Base-by-base conservation (phyloP, 2,113 vertebrate genomes). In the Smithornis capensis region DNA sequence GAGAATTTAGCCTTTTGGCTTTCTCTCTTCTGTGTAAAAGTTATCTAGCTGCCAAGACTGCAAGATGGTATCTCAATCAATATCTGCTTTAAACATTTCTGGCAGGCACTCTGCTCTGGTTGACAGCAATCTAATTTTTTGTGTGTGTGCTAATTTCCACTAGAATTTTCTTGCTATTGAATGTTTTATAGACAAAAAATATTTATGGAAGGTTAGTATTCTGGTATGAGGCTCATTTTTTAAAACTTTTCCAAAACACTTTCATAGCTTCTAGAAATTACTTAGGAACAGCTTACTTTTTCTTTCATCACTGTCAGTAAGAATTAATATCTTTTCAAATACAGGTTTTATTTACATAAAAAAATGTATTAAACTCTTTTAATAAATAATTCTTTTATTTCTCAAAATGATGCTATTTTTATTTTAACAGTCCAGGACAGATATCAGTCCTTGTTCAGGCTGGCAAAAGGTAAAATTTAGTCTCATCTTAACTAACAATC, bases 1-100 rank as follows among this genome's bases (percentile, higher is more conserved):
- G 82, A 95, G 75, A 71, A 95, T 95, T 96, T 94, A 95, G 78
- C 92, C 87, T 93, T 94, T 95, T 94, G 94, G 87, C 94, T 96
- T 94, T 77, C 56, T 33, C 53, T 50, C 19, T 55, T 94, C 75
- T 79, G 27, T 65, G 77, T 68, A 95, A 88, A 93, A 96, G 47
- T 88, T 50, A 57, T 75, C 76, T 78, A 31, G 1, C 87, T 90
- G 89, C 84, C 91, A 92, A 95, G 89, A 80, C 50, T 83, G 49
- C 75, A 92, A 94, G 79, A 90, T 62, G 53, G 87, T 81, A 92
- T 88, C 84, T 96, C 87, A 94, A 77, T 96, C 92, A 92, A 95
- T 95, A 96, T 13, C 56, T 94, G 31, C 57, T 90, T 93, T 95
- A 90, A 95, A 95, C 96, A 93, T 88, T 94, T 90, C 90, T 95